Evolutionary conservation across 2,113 vertebrate species (phyloP), one percentile per base, ranked within the genome.

Genomic region (Microcebus ravelobensis): DNA sequence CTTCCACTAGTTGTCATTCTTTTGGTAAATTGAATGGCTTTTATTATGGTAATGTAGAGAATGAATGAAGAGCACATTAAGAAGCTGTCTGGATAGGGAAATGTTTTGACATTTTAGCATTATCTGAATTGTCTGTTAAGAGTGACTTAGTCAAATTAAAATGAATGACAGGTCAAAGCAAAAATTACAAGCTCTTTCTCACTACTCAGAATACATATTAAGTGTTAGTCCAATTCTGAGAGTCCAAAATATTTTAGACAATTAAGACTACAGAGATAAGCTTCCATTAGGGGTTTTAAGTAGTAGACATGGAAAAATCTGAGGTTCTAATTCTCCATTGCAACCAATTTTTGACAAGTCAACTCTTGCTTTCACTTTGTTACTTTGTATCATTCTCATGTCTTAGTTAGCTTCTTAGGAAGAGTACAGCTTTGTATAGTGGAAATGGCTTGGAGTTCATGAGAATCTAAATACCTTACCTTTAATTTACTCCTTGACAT

Each of bases 81-180:
- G 87, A 25, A 29, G 55, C 93, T 88, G 74, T 96, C 86, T 97
- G 83, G 70, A 95, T 85, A 80, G 94, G 39, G 50, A 95, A 94
- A 94, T 95, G 63, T 96, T 96, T 96, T 96, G 90, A 97, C 97
- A 96, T 87, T 96, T 97, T 91, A 97, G 85, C 71, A 80, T 97
- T 95, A 89, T 94, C 93, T 0, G 8, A 95, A 74, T 93, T 76
- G n/a, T 92, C 59, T 97, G 71, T 96, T 98, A 97, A 98, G 95
- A 87, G 82, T 91, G 96, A 83, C 84, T 96, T 95, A 87, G 94
- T 96, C 96, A 86, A 92, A 97, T 98, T 97, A 98, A 98, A 98
- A 96, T 90, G 80, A 97, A 87, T 92, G 91, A 93, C 86, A 96
- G 93, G 94, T 77, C 57, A 91, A 97, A 94, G 93, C 81, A 93